Evolutionary conservation across 2,113 vertebrate species (phyloP), one percentile per base, ranked within the genome.

Genomic region (Noturus placidus): DNA sequence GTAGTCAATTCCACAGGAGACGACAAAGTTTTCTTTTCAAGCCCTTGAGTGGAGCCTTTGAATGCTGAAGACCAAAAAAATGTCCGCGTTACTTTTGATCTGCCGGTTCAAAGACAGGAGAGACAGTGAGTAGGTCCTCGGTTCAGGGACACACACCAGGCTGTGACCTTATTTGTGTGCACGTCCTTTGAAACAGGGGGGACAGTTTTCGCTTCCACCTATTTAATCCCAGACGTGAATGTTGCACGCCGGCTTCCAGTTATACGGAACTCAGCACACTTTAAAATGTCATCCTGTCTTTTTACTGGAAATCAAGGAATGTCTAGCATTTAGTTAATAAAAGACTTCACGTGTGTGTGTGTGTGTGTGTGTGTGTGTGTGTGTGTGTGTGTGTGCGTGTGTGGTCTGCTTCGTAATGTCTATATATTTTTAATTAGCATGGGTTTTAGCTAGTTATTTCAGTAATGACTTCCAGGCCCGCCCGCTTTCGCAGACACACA

Each of bases 1-100:
- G 93, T 92, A 91, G 93, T 95, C 94, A 92, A 92, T 94, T 95
- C 93, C 92, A 92, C 90, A 88, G 91, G 92, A 90, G 92, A 94
- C 90, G 92, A 84, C 92, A 92, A 94, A 94, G 93, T 94, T 94
- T 93, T 67, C 93, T 95, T 81, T 94, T 94, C 91, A 95, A 95
- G 93, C 90, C 88, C 91, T 93, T 91, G 87, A 94, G 92, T 90
- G 88, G 85, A 56, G 74, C 86, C 90, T 92, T 91, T 87, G 91
- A 90, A 93, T 93, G 93, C 93, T 92, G 85, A 90, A 93, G 92
- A 95, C 94, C 93, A 92, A 94, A 94, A 94, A 93, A 87, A 94
- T 92, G 91, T 94, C 91, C 92, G 87, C 90, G 92, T 93, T 92
- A 94, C 93, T 94, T 96, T 96, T 96, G 95, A 95, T 96, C 94